Percentiles rank a stretch among this genome's conserved stretches.
phyloP scores from a whole-genome alignment of 1,140 invertebrate species.

The Hylaeus volcanicus region DNA sequence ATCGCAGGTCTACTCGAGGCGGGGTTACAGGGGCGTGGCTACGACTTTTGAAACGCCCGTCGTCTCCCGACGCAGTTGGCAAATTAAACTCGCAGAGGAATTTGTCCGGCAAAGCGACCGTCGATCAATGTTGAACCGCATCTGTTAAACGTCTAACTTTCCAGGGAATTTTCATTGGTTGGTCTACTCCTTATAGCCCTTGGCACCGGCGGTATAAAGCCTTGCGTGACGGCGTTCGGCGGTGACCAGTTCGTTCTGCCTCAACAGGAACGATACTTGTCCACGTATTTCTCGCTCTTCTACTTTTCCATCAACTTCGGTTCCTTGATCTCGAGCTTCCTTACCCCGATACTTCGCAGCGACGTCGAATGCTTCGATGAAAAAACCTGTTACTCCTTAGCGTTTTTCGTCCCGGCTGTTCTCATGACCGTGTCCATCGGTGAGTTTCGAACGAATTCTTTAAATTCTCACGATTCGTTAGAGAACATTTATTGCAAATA shows the following conservation, averaged over 20 bases:
- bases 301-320: conserved; percentile 97
- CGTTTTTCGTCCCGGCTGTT: conserved; percentile 94
- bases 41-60: no score
- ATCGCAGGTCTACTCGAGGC: no score
- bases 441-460: conserved; percentile 79
- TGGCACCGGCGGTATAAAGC: conserved; percentile 98
- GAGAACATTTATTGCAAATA: no score
- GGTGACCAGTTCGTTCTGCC: conserved; percentile 96
- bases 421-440: conserved; percentile 91
- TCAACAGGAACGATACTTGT: conserved; percentile 87
- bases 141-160: conserved; percentile 8
- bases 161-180: conserved; percentile 87
- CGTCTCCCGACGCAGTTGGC: neutral
- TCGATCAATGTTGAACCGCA: neutral
- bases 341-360: conserved; percentile 93
- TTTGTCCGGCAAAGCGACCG: neutral
- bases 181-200: conserved; percentile 92
- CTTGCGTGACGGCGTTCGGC: conserved; percentile 97
- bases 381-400: conserved; percentile 92
- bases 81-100: neutral
- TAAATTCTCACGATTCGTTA: neutral
- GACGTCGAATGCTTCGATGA: conserved; percentile 91
- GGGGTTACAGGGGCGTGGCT: no score
- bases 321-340: conserved; percentile 92
- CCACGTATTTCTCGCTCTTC: conserved; percentile 95